Evolutionary conservation across 1,140 invertebrate genomes (phyloP).

Genomic region (Atopsyche davidsoni): DNA sequence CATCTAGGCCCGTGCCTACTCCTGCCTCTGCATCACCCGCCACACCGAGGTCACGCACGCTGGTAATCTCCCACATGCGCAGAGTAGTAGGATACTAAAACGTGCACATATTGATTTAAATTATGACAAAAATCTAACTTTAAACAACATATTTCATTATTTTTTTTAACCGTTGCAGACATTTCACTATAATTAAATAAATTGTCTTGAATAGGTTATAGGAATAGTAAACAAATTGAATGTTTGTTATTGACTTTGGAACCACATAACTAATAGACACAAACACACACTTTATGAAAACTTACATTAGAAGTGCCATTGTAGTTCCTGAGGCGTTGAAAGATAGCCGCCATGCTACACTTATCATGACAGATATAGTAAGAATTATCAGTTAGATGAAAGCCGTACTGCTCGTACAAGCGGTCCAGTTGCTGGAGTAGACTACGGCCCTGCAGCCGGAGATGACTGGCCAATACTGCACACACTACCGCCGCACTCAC

Average conservation of each 20-base stretch:
- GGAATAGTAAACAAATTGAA: too few relatives aligned
- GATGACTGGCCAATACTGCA: constrained; percentile 72
- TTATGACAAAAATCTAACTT: too few relatives aligned
- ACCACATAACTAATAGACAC: too few relatives aligned
- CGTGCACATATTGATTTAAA: not conserved
- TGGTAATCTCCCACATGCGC: constrained; percentile 36
- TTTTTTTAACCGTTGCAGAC: too few relatives aligned
- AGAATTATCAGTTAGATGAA: constrained; percentile 78
- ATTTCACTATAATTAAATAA: too few relatives aligned
- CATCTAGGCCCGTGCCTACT: constrained; percentile 39
- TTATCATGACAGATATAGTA: constrained; percentile 85
- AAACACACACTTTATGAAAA: too few relatives aligned
- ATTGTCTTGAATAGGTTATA: not conserved
- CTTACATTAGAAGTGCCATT: constrained; percentile 60
- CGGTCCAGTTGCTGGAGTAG: constrained; percentile 70
- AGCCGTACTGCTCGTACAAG: constrained; percentile 81
- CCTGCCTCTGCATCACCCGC: constrained; percentile 16
- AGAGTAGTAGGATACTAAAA: constrained; percentile 73
- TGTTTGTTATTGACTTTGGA: too few relatives aligned
- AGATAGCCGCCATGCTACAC: constrained; percentile 66
- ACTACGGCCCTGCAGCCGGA: constrained; percentile 60
- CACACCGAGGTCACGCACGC: constrained; percentile 24
- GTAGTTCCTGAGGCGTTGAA: constrained; percentile 75
- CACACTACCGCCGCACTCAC: constrained; percentile 76
- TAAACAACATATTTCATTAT: too few relatives aligned